Evolutionary conservation across 1,140 invertebrate species (phyloP).

Genomic region (Mactra quadrangularis): DNA sequence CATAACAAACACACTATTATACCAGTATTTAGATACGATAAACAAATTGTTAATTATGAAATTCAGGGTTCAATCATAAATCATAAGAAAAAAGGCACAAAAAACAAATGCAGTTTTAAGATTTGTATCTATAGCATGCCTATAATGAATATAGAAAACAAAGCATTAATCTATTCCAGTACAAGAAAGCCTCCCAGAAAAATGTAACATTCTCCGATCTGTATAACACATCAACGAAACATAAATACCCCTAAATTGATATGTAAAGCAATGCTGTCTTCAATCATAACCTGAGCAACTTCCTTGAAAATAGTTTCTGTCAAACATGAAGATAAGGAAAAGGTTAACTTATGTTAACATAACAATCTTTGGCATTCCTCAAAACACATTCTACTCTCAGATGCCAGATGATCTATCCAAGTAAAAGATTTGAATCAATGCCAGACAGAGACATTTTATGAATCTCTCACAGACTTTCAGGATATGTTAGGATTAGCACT

Average conservation of each 20-base stretch:
- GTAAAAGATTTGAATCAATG: slow-evolving; percentile 26
- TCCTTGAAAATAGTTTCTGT: slow-evolving; percentile 35
- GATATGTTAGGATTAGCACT: slow-evolving; percentile 29
- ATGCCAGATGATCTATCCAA: slow-evolving; percentile 6
- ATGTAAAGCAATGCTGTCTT: slow-evolving; percentile 12
- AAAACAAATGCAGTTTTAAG: no score
- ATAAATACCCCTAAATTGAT: slow-evolving; percentile 35
- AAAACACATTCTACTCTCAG: slow-evolving; percentile 1
- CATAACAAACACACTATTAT: no score
- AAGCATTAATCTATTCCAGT: no score
- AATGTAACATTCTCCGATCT: no score
- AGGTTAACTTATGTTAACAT: slow-evolving; percentile 45
- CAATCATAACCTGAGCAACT: slow-evolving; percentile 5
- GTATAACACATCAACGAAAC: no score
- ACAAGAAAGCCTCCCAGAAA: no score
- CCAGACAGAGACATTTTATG: slow-evolving; percentile 12
- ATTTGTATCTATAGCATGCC: no score
- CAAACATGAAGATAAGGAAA: slow-evolving; percentile 31
- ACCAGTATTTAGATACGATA: no score
- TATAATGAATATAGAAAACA: no score
- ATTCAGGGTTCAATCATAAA: no score
- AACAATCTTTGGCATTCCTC: slow-evolving; percentile 35
- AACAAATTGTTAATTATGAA: no score
- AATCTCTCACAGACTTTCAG: background rate
- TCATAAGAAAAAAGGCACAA: no score